Conservation (phyloP, 2,797 vertebrate genomes). For the Sternarchorhynchus goeldii region DNA sequence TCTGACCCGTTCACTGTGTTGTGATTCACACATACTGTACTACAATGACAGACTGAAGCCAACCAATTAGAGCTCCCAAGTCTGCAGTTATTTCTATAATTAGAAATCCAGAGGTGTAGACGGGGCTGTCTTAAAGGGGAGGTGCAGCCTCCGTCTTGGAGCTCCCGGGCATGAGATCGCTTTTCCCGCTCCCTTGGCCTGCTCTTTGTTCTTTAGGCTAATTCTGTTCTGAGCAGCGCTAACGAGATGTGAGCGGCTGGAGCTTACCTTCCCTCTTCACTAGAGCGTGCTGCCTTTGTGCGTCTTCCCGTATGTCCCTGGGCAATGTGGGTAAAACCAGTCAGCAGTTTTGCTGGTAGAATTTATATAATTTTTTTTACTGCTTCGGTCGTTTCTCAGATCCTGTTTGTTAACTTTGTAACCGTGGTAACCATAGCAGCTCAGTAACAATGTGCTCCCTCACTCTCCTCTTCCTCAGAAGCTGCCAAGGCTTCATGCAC, state of each 20-base stretch:
- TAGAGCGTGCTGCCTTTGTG: too few relatives aligned
- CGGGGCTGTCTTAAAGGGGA: conserved; percentile 69
- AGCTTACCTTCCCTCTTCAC: too few relatives aligned
- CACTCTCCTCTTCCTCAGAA: conserved; percentile 69
- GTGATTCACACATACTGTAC: conserved; percentile 14
- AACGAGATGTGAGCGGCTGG: too few relatives aligned
- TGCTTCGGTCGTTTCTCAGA: neutral
- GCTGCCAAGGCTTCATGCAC: conserved; percentile 92
- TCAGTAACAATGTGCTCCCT: neutral
- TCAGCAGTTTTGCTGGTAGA: too few relatives aligned
- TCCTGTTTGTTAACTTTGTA: conserved; percentile 2
- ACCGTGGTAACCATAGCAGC: too few relatives aligned
- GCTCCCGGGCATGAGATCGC: neutral
- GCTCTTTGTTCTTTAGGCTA: neutral
- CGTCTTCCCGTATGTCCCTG: too few relatives aligned
- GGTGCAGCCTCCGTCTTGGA: conserved; percentile 34
- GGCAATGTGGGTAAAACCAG: too few relatives aligned
- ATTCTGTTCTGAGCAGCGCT: neutral
- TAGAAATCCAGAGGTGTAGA: conserved; percentile 64
- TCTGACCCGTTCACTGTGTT: neutral
- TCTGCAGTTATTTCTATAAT: conserved; percentile 71
- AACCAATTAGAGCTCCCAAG: conserved; percentile 61
- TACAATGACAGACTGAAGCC: conserved; percentile 51
- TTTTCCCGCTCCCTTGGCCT: conserved; percentile 5
- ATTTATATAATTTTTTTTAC: too few relatives aligned